Evolutionary conservation across 2,888 invertebrate genomes (phyloP), one percentile per base, ranked within the genome.

Genomic region (Apocheima hispidaria): DNA sequence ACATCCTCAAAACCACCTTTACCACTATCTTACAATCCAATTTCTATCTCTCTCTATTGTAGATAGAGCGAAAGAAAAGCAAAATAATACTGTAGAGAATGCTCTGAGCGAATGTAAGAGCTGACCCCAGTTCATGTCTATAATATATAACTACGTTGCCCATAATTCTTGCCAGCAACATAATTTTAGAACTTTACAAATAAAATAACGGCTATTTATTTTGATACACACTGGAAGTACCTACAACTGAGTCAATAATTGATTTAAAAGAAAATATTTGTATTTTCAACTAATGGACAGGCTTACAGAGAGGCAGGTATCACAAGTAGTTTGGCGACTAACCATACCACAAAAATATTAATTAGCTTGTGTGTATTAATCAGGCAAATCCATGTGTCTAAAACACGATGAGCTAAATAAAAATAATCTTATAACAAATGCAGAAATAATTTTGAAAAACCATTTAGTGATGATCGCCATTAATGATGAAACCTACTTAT

Each of bases 381-480:
- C 38, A 23, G 14, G 4, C 14, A 36, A 50, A 57, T 20, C n/a
- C 12, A 48, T 4, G 21, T 49, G 40, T 35, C 12, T 40, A 18
- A 48, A 23, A 56, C 23, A 48, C 52, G 43, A 46, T 9, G 23
- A 41, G 20, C 26, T 14, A 9, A 57, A 30, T 30, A 1, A 46
- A 1, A 57, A 74, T 74, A 75, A 82, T 87, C 86, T 87, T 84
- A 89, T 85, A 78, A 79, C 79, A 77, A 70, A 68, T 75, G 78
- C 77, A 73, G 72, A 53, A 49, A 38, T 30, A 52, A n/a, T 18
- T 33, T 9, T 18, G 20, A 33, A 23, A 14, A 14, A 26, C 18
- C 26, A 4, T 30, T 14, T 2, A 20, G 12, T 30, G 44, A 51
- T 21, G 77, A 77, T 82, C 77, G 80, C 82, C 84, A 81, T 81